Evolutionary conservation across 2,888 invertebrate species (phyloP).

Genomic region (Trissolcus japonicus): DNA sequence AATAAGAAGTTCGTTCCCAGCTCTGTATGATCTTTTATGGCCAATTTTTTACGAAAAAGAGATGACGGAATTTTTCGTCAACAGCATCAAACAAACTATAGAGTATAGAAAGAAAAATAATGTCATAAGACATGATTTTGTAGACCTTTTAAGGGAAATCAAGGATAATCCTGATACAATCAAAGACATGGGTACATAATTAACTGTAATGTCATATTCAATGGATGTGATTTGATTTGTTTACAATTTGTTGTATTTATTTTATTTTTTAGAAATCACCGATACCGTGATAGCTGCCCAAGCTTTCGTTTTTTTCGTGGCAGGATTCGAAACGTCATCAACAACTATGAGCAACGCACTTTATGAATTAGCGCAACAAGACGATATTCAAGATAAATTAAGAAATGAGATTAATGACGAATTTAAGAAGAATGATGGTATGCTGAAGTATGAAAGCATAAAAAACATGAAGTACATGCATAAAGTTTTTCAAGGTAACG

Average conservation of each 20-base stretch:
- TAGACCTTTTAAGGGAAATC: conserved; percentile 74
- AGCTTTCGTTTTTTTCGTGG: conserved; percentile 75
- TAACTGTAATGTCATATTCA: background rate
- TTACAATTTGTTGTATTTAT: background rate
- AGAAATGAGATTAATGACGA: conserved; percentile 72
- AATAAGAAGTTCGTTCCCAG: conserved; percentile 53
- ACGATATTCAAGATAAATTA: conserved; percentile 71
- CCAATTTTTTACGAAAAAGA: conserved; percentile 59
- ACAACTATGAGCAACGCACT: conserved; percentile 73
- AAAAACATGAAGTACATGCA: conserved; percentile 75
- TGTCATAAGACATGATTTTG: conserved; percentile 74
- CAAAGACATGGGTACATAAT: conserved; percentile 59
- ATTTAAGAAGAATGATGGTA: conserved; percentile 65
- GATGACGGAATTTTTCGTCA: conserved; percentile 67
- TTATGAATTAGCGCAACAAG: conserved; percentile 73
- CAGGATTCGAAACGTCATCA: conserved; percentile 77
- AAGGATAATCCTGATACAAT: conserved; percentile 61
- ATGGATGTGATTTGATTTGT: background rate
- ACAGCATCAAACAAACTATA: conserved; percentile 69
- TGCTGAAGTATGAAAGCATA: conserved; percentile 73
- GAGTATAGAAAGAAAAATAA: conserved; percentile 72
- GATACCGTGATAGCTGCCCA: conserved; percentile 72
- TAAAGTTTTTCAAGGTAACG: conserved; percentile 70
- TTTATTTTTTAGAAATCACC: conserved; percentile 64
- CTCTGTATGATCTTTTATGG: conserved; percentile 59